phyloP scores from a whole-genome alignment of 2,888 invertebrate genomes.

The Lomographa bimaculata region DNA sequence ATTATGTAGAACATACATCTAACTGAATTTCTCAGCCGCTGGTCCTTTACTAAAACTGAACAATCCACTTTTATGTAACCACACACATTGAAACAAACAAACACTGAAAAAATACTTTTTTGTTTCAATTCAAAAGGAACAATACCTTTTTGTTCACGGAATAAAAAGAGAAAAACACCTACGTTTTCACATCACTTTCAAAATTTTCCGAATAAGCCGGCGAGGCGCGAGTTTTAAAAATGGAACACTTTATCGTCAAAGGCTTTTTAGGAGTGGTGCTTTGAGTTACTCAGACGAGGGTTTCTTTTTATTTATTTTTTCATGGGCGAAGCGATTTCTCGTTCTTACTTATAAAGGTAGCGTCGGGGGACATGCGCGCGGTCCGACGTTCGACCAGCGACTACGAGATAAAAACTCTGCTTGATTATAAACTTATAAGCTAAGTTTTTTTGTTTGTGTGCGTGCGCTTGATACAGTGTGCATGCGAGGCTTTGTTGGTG shows the following conservation, averaged over 20 bases:
- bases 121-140: slow-evolving; percentile 61
- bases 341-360: slow-evolving; percentile 63
- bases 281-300: slow-evolving; percentile 46
- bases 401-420: slow-evolving; percentile 82
- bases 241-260: slow-evolving; percentile 64
- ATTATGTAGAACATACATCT: slow-evolving; percentile 82
- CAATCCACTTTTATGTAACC: slow-evolving; percentile 78
- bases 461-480: slow-evolving; percentile 67
- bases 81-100: slow-evolving; percentile 74
- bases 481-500: slow-evolving; percentile 68
- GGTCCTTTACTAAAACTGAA: slow-evolving; percentile 75
- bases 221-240: slow-evolving; percentile 55
- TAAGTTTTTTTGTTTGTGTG: slow-evolving; percentile 79
- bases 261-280: slow-evolving; percentile 57
- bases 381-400: slow-evolving; percentile 74
- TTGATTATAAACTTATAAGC: slow-evolving; percentile 83
- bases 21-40: slow-evolving; percentile 77
- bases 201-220: slow-evolving; percentile 68
- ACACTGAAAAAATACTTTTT: slow-evolving; percentile 57
- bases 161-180: slow-evolving; percentile 68
- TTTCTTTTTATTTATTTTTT: slow-evolving; percentile 59
- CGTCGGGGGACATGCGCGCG: slow-evolving; percentile 71
- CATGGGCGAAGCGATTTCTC: slow-evolving; percentile 59
- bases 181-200: slow-evolving; percentile 76
- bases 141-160: slow-evolving; percentile 77